A percentile compares a stretch with the other conserved stretches of the same genome.
phyloP scores from a whole-genome alignment of 2,113 vertebrate genomes.

The Pristiophorus japonicus region DNA sequence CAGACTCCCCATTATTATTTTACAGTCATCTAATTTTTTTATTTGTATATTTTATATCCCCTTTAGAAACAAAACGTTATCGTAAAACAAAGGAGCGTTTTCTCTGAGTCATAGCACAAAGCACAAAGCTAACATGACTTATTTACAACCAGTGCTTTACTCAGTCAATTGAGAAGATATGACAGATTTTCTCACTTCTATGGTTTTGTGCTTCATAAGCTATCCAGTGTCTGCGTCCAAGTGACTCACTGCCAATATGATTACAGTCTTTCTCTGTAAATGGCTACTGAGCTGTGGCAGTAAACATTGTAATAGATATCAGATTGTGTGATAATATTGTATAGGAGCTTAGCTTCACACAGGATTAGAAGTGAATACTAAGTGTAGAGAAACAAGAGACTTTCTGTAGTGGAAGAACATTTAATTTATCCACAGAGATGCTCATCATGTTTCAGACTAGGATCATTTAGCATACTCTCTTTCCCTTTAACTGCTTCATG shows the following conservation, averaged over 20 bases:
- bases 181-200: conserved; percentile 20
- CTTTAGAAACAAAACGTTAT: conserved; percentile 2
- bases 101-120: conserved; percentile 3
- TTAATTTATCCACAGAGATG: neutral
- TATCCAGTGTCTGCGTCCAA: conserved; percentile 12
- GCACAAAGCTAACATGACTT: conserved; percentile 11
- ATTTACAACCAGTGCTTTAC: neutral
- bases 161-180: neutral
- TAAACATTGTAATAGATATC: conserved; percentile 26
- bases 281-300: neutral
- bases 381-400: conserved; percentile 8
- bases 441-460: neutral
- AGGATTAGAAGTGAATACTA: neutral
- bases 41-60: neutral
- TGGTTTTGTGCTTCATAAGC: neutral
- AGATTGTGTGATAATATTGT: conserved; percentile 33
- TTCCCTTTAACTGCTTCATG: neutral
- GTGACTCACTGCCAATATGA: conserved; percentile 20
- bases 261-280: conserved; percentile 11
- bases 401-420: neutral
- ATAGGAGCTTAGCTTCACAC: neutral
- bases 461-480: neutral
- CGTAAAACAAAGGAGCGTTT: neutral
- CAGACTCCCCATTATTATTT: neutral
- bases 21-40: conserved; percentile 3